Base-by-base conservation (phyloP, 2,888 invertebrate species). In the Drosophila mulleri region DNA sequence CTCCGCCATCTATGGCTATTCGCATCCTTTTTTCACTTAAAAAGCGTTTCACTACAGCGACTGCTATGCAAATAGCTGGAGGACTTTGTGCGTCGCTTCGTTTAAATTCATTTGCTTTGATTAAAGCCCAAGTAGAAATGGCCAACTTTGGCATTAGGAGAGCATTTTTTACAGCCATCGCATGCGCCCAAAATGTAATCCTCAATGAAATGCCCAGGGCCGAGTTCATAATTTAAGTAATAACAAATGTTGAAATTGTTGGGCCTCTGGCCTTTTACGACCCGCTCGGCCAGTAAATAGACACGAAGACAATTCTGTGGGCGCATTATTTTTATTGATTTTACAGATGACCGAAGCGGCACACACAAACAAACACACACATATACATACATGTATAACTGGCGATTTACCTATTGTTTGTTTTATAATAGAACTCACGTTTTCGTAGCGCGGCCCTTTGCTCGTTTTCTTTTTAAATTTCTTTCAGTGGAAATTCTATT, bases 101-200 rank as follows among this genome's bases (percentile, higher is more conserved):
- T 89, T 85, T 85, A 89, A 85, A 85, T 85, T 85, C 84, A 85
- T 85, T 85, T 89, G 83, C 83, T 85, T 85, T 85, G 89, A 85
- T 89, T 85, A 85, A 85, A 84, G 83, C 67, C 75, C 67, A 41
- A 59, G 54, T 53, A 44, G 29, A 79, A 84, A 74, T 68, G 72
- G 48, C 67, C 72, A 69, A 61, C 67, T 67, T 67, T 26, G 54
- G 42, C 57, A 73, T 41, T 57, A 56, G 73, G 58, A 60, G 64
- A 85, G 72, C 73, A 54, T 54, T 69, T 86, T 75, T 75, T 67
- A 65, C 47, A 48, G 52, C 44, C 20, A 20, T 12, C 26, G 44
- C 39, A 44, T n/a, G 11, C 45, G 41, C 32, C 53, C 9, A 60
- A 29, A 18, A n/a, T 9, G 45, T 50, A 61, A 61, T 58, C 29